These are phyloP conservation scores for Xenopus tropicalis DNA, from an alignment of 2,113 vertebrate genomes.

Conservation along the genomic window DNA sequence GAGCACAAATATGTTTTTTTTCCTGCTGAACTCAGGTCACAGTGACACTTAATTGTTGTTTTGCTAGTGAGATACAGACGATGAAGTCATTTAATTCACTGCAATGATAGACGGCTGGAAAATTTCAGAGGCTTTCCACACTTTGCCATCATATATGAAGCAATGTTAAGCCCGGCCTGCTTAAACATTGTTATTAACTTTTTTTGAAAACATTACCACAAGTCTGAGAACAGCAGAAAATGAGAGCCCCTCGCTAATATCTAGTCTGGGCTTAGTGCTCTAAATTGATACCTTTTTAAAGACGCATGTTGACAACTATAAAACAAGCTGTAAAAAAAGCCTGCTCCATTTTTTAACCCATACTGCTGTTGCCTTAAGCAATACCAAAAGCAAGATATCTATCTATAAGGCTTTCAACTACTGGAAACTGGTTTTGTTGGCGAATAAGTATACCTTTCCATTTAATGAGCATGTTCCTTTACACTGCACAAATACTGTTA, in stretches of 20 bases:
- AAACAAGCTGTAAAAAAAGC: conserved; percentile 40
- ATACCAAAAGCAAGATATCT: conserved; percentile 42
- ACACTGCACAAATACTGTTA: conserved; percentile 60
- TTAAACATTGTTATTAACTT: conserved; percentile 26
- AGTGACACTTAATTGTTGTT: conserved; percentile 15
- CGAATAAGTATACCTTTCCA: conserved; percentile 56
- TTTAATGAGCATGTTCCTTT: conserved; percentile 67
- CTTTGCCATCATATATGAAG: conserved; percentile 6
- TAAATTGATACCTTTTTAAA: conserved; percentile 30
- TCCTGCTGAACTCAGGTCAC: conserved; percentile 9
- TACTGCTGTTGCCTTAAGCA: conserved; percentile 21
- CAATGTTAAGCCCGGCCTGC: conserved; percentile 10
- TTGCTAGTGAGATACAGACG: neutral
- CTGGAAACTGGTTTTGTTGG: conserved; percentile 53
- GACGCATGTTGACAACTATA: conserved; percentile 30
- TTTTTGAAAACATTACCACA: conserved; percentile 19
- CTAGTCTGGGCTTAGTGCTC: conserved; percentile 18
- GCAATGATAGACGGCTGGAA: neutral
- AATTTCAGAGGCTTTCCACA: conserved; percentile 5
- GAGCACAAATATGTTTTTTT: neutral
- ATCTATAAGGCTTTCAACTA: conserved; percentile 52
- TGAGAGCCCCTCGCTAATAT: conserved; percentile 14
- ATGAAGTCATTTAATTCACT: conserved; percentile 18
- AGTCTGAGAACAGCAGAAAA: neutral
- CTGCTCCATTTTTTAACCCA: conserved; percentile 42